Conservation (phyloP, 2,888 invertebrate species). For the Latheticus oryzae region DNA sequence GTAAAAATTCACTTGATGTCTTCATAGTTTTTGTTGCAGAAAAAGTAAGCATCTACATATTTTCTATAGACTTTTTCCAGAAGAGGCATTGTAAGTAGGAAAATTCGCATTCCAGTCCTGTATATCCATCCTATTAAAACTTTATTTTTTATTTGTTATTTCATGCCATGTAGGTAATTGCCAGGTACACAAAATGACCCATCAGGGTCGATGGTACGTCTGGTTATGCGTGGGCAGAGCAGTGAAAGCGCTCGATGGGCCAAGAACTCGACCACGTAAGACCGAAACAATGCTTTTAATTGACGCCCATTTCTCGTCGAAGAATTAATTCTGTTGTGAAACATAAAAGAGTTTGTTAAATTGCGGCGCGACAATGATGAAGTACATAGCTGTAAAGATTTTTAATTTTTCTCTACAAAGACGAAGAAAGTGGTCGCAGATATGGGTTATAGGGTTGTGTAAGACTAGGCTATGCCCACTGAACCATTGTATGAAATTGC, state of each 20-base stretch:
- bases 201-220: conserved; percentile 18
- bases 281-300: conserved; percentile 40
- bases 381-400: conserved; percentile 6
- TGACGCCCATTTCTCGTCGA: conserved; percentile 38
- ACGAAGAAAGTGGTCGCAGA: conserved; percentile 16
- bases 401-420: conserved; percentile 15
- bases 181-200: conserved; percentile 30
- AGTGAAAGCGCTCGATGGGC: conserved; percentile 40
- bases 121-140: neutral
- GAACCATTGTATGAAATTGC: conserved; percentile 33
- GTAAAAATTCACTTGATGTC: too few relatives aligned
- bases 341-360: conserved; percentile 14
- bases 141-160: conserved; percentile 15
- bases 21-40: too few relatives aligned
- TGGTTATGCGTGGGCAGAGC: conserved; percentile 22
- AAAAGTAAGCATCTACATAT: too few relatives aligned
- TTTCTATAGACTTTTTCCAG: too few relatives aligned
- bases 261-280: conserved; percentile 35
- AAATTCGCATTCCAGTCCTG: conserved; percentile 14
- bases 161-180: conserved; percentile 23
- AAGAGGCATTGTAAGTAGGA: too few relatives aligned
- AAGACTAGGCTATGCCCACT: conserved; percentile 34
- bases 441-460: conserved; percentile 36
- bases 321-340: conserved; percentile 35
- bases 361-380: conserved; percentile 10